Evolutionary conservation across 1,140 invertebrate species (phyloP).

Genomic region (Amyelois transitella): DNA sequence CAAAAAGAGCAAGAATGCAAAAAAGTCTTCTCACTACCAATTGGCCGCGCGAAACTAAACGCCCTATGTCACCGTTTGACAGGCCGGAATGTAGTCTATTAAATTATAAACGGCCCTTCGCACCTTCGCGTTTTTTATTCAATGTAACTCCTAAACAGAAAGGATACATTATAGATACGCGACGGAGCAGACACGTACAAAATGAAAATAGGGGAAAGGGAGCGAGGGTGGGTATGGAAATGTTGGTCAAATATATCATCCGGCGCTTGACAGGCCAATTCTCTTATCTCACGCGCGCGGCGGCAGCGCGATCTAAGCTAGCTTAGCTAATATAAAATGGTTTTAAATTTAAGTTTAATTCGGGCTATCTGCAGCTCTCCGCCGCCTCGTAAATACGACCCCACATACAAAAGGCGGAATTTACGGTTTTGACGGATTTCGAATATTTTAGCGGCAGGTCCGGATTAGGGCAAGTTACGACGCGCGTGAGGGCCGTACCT

Average conservation of each 20-base stretch:
- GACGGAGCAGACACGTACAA: conserved; percentile 67
- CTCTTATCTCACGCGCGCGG: conserved; percentile 81
- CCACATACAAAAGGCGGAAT: conserved; percentile 57
- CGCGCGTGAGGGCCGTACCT: conserved; percentile 16
- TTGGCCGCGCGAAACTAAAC: conserved; percentile 2
- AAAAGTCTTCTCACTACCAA: too few species aligned
- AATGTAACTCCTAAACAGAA: conserved; percentile 56
- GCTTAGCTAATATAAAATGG: conserved; percentile 74
- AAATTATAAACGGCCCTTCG: conserved; percentile 48
- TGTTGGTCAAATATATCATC: conserved; percentile 92
- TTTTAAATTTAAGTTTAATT: conserved; percentile 74
- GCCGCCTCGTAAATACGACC: conserved; percentile 46
- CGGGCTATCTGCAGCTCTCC: conserved; percentile 61
- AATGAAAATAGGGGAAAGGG: conserved; percentile 68
- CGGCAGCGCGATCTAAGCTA: conserved; percentile 65
- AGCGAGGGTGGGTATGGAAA: conserved; percentile 80
- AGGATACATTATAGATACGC: conserved; percentile 65
- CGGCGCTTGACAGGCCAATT: conserved; percentile 88
- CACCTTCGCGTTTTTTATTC: conserved; percentile 57
- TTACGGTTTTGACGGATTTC: conserved; percentile 64
- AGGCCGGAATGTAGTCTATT: conserved; percentile 46
- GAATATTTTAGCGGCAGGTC: conserved; percentile 53
- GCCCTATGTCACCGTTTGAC: conserved; percentile 48
- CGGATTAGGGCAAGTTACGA: conserved; percentile 49
- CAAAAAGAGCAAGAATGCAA: too few species aligned